phyloP scores from a whole-genome alignment of 1,140 invertebrate genomes.

The Drosophila nikananu region DNA sequence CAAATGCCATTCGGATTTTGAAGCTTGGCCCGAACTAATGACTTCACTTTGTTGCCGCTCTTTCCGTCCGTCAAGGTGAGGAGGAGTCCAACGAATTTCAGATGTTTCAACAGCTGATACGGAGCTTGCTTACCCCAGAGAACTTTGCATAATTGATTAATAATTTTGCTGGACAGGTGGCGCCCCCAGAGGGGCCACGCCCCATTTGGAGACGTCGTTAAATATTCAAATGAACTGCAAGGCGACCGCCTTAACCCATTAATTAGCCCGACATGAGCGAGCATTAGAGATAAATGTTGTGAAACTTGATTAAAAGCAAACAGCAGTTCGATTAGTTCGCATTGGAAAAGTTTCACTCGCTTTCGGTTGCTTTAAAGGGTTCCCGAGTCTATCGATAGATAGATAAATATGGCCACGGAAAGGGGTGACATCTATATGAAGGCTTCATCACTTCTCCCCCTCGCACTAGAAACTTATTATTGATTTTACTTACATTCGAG shows the following conservation, averaged over 20 bases:
- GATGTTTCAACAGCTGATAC: conserved; percentile 29
- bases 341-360: conserved; percentile 28
- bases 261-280: conserved; percentile 35
- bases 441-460: conserved; percentile 20
- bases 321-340: conserved; percentile 17
- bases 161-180: conserved; percentile 55
- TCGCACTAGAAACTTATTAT: conserved; percentile 28
- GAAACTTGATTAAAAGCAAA: conserved; percentile 49
- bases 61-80: conserved; percentile 35
- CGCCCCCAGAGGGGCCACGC: conserved; percentile 33
- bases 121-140: conserved; percentile 35
- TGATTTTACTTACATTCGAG: conserved; percentile 57
- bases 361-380: conserved; percentile 11
- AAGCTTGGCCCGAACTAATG: conserved; percentile 42
- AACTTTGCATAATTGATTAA: conserved; percentile 63
- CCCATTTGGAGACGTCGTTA: conserved; percentile 35
- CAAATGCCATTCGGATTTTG: conserved; percentile 26
- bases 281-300: conserved; percentile 48
- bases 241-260: conserved; percentile 40
- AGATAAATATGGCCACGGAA: not conserved
- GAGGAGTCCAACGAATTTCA: conserved; percentile 22
- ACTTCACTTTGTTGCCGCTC: conserved; percentile 23
- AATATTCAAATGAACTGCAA: conserved; percentile 56
- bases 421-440: conserved; percentile 1
- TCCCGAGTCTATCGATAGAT: not conserved